These are phyloP conservation scores for Sebastes schlegelii DNA, from an alignment of 2,113 vertebrate genomes.

Conservation along the genomic window DNA sequence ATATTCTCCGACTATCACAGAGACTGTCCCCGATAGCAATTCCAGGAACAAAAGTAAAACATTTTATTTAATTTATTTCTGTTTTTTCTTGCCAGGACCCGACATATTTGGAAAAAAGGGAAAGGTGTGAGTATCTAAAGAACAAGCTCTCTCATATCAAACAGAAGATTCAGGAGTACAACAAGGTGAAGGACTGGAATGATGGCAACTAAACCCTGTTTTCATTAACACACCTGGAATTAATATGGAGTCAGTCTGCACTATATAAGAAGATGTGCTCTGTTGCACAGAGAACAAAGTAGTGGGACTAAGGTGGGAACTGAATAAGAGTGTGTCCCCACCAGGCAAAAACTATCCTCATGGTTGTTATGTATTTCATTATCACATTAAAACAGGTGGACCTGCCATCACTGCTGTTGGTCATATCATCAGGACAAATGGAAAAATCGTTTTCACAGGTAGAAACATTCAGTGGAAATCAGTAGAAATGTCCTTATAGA, in stretches of 20 bases:
- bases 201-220: slow-evolving; percentile 50
- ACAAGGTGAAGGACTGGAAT: slow-evolving; percentile 89
- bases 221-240: neutral
- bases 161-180: slow-evolving; percentile 95
- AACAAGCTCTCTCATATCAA: slow-evolving; percentile 98
- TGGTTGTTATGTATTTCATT: neutral
- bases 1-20: neutral
- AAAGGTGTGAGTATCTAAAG: slow-evolving; percentile 96
- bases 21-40: neutral
- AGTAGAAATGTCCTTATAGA: neutral
- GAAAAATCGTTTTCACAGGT: too few species aligned
- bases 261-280: neutral
- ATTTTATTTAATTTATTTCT: neutral
- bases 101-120: slow-evolving; percentile 92
- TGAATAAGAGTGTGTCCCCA: neutral
- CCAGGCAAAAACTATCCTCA: neutral
- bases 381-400: neutral
- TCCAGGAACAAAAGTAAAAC: neutral
- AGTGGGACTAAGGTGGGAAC: neutral
- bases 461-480: neutral
- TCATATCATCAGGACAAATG: too few species aligned
- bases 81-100: slow-evolving; percentile 87
- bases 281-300: neutral
- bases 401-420: too few species aligned
- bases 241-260: neutral